A percentile compares a stretch with the other conserved stretches of the same genome.
phyloP scores from a whole-genome alignment of 2,797 vertebrate genomes.

The Acanthurus leucopareius region DNA sequence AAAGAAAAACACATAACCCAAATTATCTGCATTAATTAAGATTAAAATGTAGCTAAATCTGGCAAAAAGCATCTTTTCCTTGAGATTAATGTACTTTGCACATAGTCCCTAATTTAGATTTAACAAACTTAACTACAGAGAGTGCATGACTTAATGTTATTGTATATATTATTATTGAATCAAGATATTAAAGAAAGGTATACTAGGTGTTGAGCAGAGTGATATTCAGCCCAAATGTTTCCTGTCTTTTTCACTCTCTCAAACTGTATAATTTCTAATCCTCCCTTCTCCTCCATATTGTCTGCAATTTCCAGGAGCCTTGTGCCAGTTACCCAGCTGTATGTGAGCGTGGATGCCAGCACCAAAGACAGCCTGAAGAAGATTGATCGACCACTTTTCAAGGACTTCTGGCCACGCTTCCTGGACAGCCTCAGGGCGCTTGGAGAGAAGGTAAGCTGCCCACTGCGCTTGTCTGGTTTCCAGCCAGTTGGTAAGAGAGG shows the following conservation, averaged over 20 bases:
- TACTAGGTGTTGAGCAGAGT: not conserved
- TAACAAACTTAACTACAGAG: not conserved
- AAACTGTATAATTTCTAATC: not conserved
- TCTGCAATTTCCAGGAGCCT: slow-evolving; percentile 85
- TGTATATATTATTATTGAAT: not conserved
- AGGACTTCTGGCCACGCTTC: slow-evolving; percentile 97
- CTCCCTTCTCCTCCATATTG: not conserved
- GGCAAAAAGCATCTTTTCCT: no score
- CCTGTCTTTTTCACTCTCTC: not conserved
- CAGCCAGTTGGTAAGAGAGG: not conserved
- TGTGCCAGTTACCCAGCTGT: slow-evolving; percentile 94
- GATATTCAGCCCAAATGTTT: not conserved
- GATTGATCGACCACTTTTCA: slow-evolving; percentile 97
- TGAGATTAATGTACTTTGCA: no score
- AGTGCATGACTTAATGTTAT: slow-evolving; percentile 8
- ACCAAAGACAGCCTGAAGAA: slow-evolving; percentile 94
- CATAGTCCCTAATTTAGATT: no score
- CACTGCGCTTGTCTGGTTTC: not conserved
- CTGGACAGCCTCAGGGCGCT: slow-evolving; percentile 93
- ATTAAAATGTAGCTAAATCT: no score
- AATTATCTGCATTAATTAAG: no score
- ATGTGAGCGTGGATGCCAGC: slow-evolving; percentile 96
- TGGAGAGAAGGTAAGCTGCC: slow-evolving; percentile 91
- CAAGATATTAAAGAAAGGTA: not conserved
- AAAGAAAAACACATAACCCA: no score